Evolutionary conservation across 2,888 invertebrate species (phyloP), one percentile per base, ranked within the genome.

Genomic region (Diplolepis rosae): DNA sequence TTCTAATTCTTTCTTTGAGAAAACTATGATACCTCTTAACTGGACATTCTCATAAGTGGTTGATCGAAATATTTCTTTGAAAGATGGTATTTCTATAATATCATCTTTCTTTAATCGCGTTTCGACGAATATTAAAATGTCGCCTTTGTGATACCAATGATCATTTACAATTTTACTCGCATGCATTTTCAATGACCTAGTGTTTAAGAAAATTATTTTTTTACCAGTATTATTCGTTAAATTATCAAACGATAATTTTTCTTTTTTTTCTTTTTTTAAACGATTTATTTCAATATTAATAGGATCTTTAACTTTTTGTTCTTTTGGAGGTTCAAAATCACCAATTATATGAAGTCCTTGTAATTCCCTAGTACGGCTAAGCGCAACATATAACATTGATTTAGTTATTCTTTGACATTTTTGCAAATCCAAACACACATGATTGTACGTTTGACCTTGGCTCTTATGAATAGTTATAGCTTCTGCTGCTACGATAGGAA

Each of bases 401-500:
- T 30, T 50, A 27, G 65, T 28, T n/a, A 66, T 42, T 70, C 56
- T 50, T 22, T 50, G 30, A 54, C 45, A 13, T 66, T 48, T 30
- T 66, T 54, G 51, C 28, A 50, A 51, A 51, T 51, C 51, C 13
- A 28, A 9, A 42, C 66, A 66, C 39, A 71, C 66, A 35, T 65
- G 67, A 15, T 67, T 39, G 68, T 73, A 65, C 6, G 70, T 68
- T 50, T 48, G 54, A 22, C 70, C 73, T 68, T 70, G 68, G 15
- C 56, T 68, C 56, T 73, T 70, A 48, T 70, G 70, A 32, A 73
- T 69, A 18, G 73, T 71, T 13, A 74, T 71, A n/a, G 71, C 66
- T 69, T 74, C 71, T 39, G 73, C 73, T 9, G 73, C 68, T 32
- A 54, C 65, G n/a, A 74, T 15, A 9, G 71, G 69, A 35, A 71